phyloP scores from a whole-genome alignment of 2,113 vertebrate genomes.

The Illadopsis cleaveri region DNA sequence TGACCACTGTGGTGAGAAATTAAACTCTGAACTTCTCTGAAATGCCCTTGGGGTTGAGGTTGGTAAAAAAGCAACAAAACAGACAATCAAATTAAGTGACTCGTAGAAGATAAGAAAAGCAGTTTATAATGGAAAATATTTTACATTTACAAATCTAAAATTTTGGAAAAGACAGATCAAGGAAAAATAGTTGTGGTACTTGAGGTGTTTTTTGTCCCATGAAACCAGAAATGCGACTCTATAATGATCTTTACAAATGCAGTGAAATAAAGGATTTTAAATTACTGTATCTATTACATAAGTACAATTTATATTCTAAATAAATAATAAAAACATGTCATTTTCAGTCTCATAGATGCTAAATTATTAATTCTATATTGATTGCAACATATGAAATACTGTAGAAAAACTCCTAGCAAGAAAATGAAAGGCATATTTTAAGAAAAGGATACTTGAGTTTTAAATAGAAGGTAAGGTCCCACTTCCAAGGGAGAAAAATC shows the following conservation, averaged over 20 bases:
- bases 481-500: neutral
- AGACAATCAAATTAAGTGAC: neutral
- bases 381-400: neutral
- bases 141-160: neutral
- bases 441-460: neutral
- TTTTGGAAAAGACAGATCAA: neutral
- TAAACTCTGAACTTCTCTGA: neutral
- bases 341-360: neutral
- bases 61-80: neutral
- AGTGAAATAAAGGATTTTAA: neutral
- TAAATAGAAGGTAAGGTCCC: neutral
- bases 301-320: neutral
- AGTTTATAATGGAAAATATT: neutral
- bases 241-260: neutral
- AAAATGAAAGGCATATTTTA: neutral
- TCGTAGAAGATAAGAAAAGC: neutral
- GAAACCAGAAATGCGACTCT: neutral
- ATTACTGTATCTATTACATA: neutral
- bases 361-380: neutral
- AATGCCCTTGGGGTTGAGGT: accelerated
- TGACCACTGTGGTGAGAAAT: neutral
- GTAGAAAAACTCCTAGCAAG: neutral
- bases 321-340: neutral
- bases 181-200: neutral
- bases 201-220: neutral